phyloP scores from a whole-genome alignment of 1,140 invertebrate species.

The Scaptomyza graminum region DNA sequence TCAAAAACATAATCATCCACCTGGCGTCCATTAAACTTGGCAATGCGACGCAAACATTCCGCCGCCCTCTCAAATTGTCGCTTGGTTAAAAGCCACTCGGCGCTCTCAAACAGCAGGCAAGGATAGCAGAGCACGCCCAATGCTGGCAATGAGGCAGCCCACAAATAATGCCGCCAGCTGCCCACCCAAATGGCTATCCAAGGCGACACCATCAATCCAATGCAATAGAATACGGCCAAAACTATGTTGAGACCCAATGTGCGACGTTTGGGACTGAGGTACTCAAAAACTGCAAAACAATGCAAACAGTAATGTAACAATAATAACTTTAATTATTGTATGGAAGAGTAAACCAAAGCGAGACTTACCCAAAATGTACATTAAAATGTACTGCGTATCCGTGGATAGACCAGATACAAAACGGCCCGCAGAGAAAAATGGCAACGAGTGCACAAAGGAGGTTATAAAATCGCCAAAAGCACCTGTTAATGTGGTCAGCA shows the following conservation, averaged over 20 bases:
- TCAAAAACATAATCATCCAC: conserved; percentile 84
- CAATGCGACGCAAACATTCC: conserved; percentile 85
- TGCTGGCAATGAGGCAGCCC: conserved; percentile 85
- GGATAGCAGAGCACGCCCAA: conserved; percentile 84
- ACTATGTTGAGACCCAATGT: conserved; percentile 86
- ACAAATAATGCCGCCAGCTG: conserved; percentile 85
- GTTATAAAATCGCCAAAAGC: conserved; percentile 85
- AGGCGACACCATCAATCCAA: conserved; percentile 85
- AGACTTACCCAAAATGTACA: conserved; percentile 86
- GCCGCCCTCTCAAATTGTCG: conserved; percentile 85
- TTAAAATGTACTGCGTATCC: conserved; percentile 86
- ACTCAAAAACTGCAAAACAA: conserved; percentile 85
- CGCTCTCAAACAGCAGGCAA: conserved; percentile 86
- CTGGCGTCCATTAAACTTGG: conserved; percentile 85
- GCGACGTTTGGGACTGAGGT: conserved; percentile 85
- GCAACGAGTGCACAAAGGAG: conserved; percentile 83
- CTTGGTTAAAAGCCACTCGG: conserved; percentile 86
- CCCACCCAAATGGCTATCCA: conserved; percentile 85
- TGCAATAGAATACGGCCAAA: conserved; percentile 86
- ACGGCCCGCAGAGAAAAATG: conserved; percentile 84
- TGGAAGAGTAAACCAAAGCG: not conserved
- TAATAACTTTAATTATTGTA: too few relatives aligned
- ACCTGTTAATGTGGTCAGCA: conserved; percentile 85
- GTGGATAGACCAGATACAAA: conserved; percentile 86
- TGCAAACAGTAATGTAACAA: too few relatives aligned